Conservation (phyloP, 2,113 vertebrate species). For the Sylvietta virens region DNA sequence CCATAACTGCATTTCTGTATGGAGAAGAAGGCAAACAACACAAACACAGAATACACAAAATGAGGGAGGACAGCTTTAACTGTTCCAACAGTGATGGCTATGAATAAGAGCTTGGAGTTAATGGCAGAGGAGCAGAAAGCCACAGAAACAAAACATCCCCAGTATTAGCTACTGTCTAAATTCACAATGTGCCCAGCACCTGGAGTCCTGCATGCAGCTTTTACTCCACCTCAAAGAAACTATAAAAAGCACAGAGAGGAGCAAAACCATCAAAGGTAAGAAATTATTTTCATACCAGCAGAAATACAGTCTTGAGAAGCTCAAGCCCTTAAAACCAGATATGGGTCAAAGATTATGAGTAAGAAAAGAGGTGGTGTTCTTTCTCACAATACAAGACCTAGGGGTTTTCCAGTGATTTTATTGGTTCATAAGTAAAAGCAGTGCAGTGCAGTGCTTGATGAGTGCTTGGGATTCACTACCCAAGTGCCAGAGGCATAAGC, state of each 20-base stretch:
- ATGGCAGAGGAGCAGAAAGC: not conserved
- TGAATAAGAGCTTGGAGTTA: not conserved
- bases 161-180: not conserved
- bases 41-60: not conserved
- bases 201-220: not conserved
- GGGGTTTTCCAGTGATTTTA: not conserved
- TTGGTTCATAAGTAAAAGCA: not conserved
- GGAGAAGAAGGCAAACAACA: not conserved
- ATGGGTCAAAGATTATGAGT: not conserved
- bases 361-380: not conserved
- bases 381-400: not conserved
- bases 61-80: not conserved
- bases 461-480: not conserved
- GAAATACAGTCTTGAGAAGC: not conserved
- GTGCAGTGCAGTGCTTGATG: not conserved
- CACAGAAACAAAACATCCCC: not conserved
- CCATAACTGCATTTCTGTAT: not conserved
- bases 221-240: not conserved
- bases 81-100: not conserved
- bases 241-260: not conserved
- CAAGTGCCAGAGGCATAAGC: not conserved
- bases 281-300: not conserved
- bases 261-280: not conserved
- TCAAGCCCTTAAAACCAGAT: not conserved
- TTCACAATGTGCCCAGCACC: not conserved